Conservation (phyloP, 2,113 vertebrate genomes). For the Herpetotheres cachinnans region DNA sequence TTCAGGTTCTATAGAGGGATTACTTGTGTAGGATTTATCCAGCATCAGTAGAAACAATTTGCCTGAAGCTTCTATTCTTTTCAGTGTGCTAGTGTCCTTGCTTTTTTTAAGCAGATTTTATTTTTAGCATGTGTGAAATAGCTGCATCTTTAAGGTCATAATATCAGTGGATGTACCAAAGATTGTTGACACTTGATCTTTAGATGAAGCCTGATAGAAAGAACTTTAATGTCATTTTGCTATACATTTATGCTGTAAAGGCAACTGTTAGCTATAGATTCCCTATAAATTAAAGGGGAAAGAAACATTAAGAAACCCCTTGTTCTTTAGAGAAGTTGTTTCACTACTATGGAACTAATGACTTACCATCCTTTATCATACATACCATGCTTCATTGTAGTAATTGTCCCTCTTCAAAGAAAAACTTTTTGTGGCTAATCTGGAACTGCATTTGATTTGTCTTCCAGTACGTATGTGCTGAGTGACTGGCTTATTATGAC, state of each 20-base stretch:
- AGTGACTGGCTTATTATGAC: background rate
- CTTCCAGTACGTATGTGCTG: fast-evolving
- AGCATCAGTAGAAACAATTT: slow-evolving; percentile 16
- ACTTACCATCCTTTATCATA: background rate
- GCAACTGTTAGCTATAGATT: background rate
- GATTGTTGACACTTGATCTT: background rate
- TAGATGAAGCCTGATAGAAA: background rate
- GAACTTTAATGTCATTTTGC: background rate
- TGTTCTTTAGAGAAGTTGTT: background rate
- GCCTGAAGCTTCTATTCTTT: slow-evolving; percentile 11
- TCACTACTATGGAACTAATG: background rate
- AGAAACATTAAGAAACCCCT: background rate
- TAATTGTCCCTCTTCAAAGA: background rate
- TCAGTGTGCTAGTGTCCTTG: background rate
- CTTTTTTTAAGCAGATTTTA: background rate
- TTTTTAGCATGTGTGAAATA: slow-evolving; percentile 9
- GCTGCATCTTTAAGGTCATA: background rate
- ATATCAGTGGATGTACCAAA: background rate
- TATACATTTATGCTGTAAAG: background rate
- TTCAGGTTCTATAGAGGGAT: slow-evolving; percentile 39
- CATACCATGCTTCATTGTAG: background rate
- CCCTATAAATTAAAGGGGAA: background rate
- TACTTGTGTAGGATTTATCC: slow-evolving; percentile 18
- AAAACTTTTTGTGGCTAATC: background rate
- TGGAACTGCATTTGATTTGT: background rate